Evolutionary conservation across 2,113 vertebrate species (phyloP), one percentile per base, ranked within the genome.

Genomic region (Archilochus colubris): DNA sequence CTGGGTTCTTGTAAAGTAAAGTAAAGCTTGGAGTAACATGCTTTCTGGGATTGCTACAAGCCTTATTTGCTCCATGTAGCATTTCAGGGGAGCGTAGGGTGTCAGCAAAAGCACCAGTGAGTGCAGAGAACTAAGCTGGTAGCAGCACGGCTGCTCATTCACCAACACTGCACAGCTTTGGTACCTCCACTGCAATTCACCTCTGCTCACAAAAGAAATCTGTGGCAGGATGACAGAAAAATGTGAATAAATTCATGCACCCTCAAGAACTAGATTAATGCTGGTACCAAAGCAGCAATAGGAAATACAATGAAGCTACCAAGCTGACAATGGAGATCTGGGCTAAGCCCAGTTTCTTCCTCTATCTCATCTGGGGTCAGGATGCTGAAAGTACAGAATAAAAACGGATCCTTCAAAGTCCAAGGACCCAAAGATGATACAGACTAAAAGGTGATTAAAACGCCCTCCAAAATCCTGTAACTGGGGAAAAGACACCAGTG

Each of bases 141-240:
- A 73, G 75, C 27, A 44, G 30, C 19, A 36, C 0, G 0, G 18
- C 28, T 15, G 6, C n/a, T 82, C 46, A 31, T 50, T 28, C 0
- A 0, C 33, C 54, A 40, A 61, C n/a, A 21, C 21, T 5, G 13
- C 0, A 1, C n/a, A 66, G 61, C 44, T 54, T 27, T 0, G 14
- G 74, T 36, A 54, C n/a, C 61, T 58, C 44, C 44, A 31, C 53
- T 67, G 53, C 44, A 46, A 40, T 40, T 40, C 40, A 40, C 40
- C 36, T 82, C 33, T 50, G 36, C 51, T 46, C n/a, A 36, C 66
- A 55, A 68, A 74, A 48, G 43, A 83, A 68, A 40, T 1, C 58
- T 36, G 73, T 3, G 10, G 81, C 36, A 88, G 12, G 15, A 48
- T 12, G 18, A 63, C 6, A 92, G 48, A 74, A 88, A 95, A 79